A percentile compares a stretch with the other conserved stretches of the same genome.
Conservation (phyloP, 2,888 invertebrate genomes). For the Cheilosia vernalis region DNA sequence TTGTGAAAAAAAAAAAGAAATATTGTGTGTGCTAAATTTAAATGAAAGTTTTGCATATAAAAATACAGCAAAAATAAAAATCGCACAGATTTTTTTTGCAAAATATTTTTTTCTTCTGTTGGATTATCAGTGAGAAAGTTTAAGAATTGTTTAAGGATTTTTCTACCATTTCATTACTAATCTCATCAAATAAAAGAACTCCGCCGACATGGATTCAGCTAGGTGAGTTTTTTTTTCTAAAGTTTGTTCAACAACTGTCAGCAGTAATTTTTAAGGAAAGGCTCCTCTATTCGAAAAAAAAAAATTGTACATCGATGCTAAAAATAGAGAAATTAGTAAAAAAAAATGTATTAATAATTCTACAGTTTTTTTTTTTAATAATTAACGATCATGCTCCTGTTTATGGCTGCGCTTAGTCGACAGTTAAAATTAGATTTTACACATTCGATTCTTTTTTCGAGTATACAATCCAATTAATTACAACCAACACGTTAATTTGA, state of each 20-base stretch:
- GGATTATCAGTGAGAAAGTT: slow-evolving; percentile 64
- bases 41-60: slow-evolving; percentile 23
- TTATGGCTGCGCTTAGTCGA: slow-evolving; percentile 24
- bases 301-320: slow-evolving; percentile 34
- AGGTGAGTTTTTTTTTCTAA: slow-evolving; percentile 50
- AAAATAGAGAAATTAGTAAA: slow-evolving; percentile 32
- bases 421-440: slow-evolving; percentile 39
- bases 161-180: slow-evolving; percentile 19
- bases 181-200: slow-evolving; percentile 9
- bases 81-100: slow-evolving; percentile 10
- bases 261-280: neutral
- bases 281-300: neutral
- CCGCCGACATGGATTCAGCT: slow-evolving; percentile 69
- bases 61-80: slow-evolving; percentile 16
- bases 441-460: slow-evolving; percentile 28
- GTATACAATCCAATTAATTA: slow-evolving; percentile 40
- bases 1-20: slow-evolving; percentile 37
- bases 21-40: slow-evolving; percentile 14
- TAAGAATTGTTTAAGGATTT: slow-evolving; percentile 25
- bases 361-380: slow-evolving; percentile 4
- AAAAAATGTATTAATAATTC: neutral
- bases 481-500: slow-evolving; percentile 23
- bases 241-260: too few relatives aligned
- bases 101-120: slow-evolving; percentile 26
- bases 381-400: slow-evolving; percentile 16